These are phyloP conservation scores for Acleris cristana DNA, from an alignment of 2,888 invertebrate species.

Conservation along the genomic window DNA sequence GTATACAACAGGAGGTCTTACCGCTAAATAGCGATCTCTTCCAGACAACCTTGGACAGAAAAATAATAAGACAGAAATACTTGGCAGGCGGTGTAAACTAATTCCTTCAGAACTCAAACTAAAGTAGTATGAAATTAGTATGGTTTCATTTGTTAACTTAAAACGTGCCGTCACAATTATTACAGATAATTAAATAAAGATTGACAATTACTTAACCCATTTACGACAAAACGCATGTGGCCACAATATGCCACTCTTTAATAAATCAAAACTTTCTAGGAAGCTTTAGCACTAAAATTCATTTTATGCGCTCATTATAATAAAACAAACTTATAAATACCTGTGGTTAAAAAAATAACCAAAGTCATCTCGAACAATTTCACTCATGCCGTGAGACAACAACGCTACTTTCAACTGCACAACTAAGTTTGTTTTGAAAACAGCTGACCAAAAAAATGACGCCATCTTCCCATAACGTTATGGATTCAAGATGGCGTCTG, in stretches of 20 bases:
- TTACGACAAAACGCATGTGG: slow-evolving; percentile 48
- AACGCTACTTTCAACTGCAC: slow-evolving; percentile 8
- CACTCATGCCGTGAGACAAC: not conserved
- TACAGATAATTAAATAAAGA: slow-evolving; percentile 13
- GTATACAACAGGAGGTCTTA: no score
- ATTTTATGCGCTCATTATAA: slow-evolving; percentile 53
- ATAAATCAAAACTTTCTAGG: slow-evolving; percentile 62
- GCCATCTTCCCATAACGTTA: slow-evolving; percentile 33
- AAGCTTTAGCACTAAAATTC: slow-evolving; percentile 57
- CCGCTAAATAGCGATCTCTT: no score
- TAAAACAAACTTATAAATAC: not conserved
- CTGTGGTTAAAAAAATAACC: slow-evolving; percentile 9
- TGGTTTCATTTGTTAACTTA: no score
- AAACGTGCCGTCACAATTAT: not conserved
- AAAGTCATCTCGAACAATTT: not conserved
- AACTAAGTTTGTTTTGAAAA: slow-evolving; percentile 1
- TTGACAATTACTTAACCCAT: slow-evolving; percentile 26
- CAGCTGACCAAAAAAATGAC: slow-evolving; percentile 35
- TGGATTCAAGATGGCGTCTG: slow-evolving; percentile 31
- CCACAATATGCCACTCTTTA: slow-evolving; percentile 46
- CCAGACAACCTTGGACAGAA: no score
- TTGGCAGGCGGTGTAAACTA: no score
- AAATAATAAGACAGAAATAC: no score
- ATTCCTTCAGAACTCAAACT: no score
- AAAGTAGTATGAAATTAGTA: no score